Evolutionary conservation across 2,113 vertebrate species (phyloP), one percentile per base, ranked within the genome.

Genomic region (Taxidea taxus): DNA sequence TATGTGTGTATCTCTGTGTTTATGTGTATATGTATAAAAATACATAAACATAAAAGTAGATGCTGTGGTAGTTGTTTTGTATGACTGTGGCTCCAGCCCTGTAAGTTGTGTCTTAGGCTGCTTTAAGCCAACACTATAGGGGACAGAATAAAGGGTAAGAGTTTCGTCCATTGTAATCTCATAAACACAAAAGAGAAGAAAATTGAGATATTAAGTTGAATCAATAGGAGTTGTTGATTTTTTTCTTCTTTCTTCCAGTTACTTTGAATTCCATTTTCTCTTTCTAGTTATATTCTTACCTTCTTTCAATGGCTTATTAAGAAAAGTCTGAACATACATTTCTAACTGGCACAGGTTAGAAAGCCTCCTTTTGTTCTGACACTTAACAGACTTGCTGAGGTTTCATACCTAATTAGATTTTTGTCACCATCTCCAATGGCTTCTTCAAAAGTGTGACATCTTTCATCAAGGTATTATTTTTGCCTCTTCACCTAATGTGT

Each of bases 11-110:
- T 87, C 8, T 62, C 23, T 47, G 14, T 64, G 3, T 78, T 16
- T 78, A 1, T 60, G 3, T 62, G 0, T 49, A 1, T 78, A 29
- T 47, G 0, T 66, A 1, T 78, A 34, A 5, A 82, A 72, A 51
- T 49, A 4, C 3, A 51, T n/a, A 66, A 68, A 44, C 37, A 89
- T 1, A 58, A 37, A 91, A 72, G 1, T 27, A 25, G 70, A 34
- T 47, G 2, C 10, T 91, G 16, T 91, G 2, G 9, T 64, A 81
- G 13, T 60, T 47, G 4, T 56, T 92, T 85, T 14, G 7, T 20
- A 3, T 72, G 16, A 18, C 18, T 42, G 0, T 23, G 6, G 15
- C 1, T n/a, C 49, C 3, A 60, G 11, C 0, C 16, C 49, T 5
- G 9, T 70, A 16, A 78, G 0, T 54, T 68, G 7, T 58, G 25